Evolutionary conservation across 2,113 vertebrate species (phyloP).

Genomic region (Dryoscopus gambensis): DNA sequence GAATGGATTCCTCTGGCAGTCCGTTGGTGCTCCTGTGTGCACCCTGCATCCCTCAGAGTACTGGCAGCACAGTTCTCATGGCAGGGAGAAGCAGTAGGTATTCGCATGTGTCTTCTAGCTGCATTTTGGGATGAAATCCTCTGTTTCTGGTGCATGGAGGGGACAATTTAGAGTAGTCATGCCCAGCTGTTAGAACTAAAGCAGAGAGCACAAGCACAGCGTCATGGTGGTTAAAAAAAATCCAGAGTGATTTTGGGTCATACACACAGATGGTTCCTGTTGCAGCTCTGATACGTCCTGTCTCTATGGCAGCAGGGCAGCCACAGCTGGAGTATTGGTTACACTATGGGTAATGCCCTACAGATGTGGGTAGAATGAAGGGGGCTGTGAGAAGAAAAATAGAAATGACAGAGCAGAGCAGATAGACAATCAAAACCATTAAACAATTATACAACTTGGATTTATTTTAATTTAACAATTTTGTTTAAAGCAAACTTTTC

Average conservation of each 20-base stretch:
- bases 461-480: background rate
- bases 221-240: background rate
- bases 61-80: accelerated
- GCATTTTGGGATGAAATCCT: background rate
- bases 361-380: constrained; percentile 51
- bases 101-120: background rate
- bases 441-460: background rate
- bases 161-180: background rate
- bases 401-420: background rate
- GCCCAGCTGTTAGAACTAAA: background rate
- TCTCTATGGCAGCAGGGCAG: constrained; percentile 53
- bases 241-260: constrained; percentile 51
- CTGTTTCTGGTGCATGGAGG: background rate
- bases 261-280: constrained; percentile 57
- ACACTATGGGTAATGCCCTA: constrained; percentile 58
- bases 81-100: background rate
- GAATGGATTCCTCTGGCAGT: background rate
- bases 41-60: background rate
- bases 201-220: background rate
- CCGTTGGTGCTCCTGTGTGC: background rate
- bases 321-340: constrained; percentile 61
- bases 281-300: constrained; percentile 36
- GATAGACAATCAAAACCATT: background rate
- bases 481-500: background rate
- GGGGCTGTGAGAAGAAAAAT: background rate